phyloP scores from a whole-genome alignment of 2,888 invertebrate species.

The Cosmia pyralina region DNA sequence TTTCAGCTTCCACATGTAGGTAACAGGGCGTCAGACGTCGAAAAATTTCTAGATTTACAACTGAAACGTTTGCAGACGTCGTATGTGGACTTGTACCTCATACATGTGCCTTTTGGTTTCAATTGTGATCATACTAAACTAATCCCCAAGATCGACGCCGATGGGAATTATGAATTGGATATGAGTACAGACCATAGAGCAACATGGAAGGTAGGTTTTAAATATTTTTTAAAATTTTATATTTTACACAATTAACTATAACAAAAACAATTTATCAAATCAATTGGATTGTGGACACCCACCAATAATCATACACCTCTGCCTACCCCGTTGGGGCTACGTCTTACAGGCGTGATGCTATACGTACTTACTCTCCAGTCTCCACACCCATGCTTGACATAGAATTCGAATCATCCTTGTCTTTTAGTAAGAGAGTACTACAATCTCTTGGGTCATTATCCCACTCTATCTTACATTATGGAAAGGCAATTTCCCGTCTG shows the following conservation, averaged over 20 bases:
- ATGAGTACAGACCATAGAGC: slow-evolving; percentile 91
- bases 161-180: slow-evolving; percentile 91
- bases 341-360: not conserved
- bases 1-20: slow-evolving; percentile 92
- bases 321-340: not conserved
- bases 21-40: slow-evolving; percentile 92
- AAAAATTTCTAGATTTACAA: slow-evolving; percentile 91
- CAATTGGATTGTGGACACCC: fast-evolving
- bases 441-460: not conserved
- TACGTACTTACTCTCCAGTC: not conserved
- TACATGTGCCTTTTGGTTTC: slow-evolving; percentile 94
- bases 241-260: not conserved
- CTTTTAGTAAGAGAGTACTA: not conserved
- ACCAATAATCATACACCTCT: not conserved
- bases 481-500: not conserved
- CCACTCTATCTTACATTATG: not conserved
- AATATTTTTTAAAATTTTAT: not conserved
- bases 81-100: slow-evolving; percentile 94
- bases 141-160: slow-evolving; percentile 89
- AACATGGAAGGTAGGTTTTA: slow-evolving; percentile 92
- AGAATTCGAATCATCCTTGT: not conserved
- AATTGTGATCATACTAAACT: slow-evolving; percentile 88
- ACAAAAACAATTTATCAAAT: not conserved
- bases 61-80: slow-evolving; percentile 91
- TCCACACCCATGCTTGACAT: not conserved